These are phyloP conservation scores for Gasteruption jaculator DNA, from an alignment of 2,888 invertebrate genomes.

Conservation along the genomic window DNA sequence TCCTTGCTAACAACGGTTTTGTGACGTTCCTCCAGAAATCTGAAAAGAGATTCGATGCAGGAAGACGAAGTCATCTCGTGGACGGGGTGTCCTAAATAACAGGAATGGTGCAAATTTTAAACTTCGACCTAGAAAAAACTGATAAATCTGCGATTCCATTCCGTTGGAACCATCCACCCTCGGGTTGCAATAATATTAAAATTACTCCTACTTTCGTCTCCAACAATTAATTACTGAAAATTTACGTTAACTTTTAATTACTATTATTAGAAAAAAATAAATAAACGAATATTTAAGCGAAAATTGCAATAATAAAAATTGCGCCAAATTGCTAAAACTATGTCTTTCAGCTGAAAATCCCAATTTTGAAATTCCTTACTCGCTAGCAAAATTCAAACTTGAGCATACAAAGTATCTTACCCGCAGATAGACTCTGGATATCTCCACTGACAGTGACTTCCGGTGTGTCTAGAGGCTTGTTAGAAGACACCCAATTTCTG, in stretches of 20 bases:
- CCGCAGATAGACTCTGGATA: slow-evolving; percentile 61
- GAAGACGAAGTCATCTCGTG: slow-evolving; percentile 70
- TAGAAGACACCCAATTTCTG: slow-evolving; percentile 63
- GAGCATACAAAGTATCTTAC: slow-evolving; percentile 41
- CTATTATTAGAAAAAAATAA: too few relatives aligned
- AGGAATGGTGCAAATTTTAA: too few relatives aligned
- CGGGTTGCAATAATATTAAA: too few relatives aligned
- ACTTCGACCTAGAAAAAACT: too few relatives aligned
- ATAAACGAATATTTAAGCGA: too few relatives aligned
- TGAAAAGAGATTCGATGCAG: slow-evolving; percentile 64
- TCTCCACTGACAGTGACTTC: slow-evolving; percentile 53
- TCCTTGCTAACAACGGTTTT: slow-evolving; percentile 17
- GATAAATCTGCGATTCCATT: neutral
- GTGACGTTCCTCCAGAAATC: slow-evolving; percentile 54
- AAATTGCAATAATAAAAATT: too few relatives aligned
- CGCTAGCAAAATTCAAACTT: too few relatives aligned
- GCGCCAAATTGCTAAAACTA: too few relatives aligned
- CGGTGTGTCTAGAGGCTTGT: slow-evolving; percentile 56
- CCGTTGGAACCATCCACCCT: neutral
- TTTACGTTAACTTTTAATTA: too few relatives aligned
- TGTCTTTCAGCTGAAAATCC: too few relatives aligned
- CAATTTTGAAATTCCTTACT: too few relatives aligned
- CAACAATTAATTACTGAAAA: neutral
- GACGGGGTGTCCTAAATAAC: slow-evolving; percentile 57
- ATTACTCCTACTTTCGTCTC: neutral